Conservation (phyloP, 2,888 invertebrate genomes). For the Synanthedon myopaeformis region DNA sequence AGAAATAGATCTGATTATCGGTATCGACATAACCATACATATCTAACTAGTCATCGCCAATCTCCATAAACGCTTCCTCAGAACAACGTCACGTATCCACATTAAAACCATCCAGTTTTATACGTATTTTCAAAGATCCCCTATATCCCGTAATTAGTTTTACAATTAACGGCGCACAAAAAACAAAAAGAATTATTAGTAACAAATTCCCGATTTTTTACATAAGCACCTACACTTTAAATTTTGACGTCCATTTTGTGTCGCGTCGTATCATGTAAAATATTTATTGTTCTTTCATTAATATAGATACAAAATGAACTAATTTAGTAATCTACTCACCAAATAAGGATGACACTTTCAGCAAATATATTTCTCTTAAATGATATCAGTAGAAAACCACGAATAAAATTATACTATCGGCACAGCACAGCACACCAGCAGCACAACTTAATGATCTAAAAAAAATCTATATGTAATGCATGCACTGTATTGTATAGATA, state of each 20-base stretch:
- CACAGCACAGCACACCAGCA: no score
- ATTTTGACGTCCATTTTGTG: conserved; percentile 65
- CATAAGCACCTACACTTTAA: conserved; percentile 38
- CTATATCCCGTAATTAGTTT: not conserved
- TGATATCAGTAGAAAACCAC: no score
- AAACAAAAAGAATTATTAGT: conserved; percentile 7
- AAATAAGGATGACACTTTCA: no score
- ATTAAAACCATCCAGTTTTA: conserved; percentile 6
- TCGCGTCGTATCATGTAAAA: conserved; percentile 18
- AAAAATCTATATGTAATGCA: no score
- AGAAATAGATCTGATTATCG: conserved; percentile 9
- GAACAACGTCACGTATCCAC: no score
- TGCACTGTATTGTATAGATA: no score
- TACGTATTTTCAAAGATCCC: conserved; percentile 6
- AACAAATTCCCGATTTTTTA: conserved; percentile 34
- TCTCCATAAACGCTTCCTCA: conserved; percentile 4
- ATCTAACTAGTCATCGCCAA: conserved; percentile 16
- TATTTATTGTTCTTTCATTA: no score
- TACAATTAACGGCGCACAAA: not conserved
- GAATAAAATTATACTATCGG: no score
- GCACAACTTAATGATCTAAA: no score
- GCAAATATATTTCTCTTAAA: no score
- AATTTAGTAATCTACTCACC: no score
- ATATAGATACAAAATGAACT: no score
- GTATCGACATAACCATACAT: conserved; percentile 5